A percentile compares a stretch with the other conserved stretches of the same genome.
These are phyloP conservation scores for Saturnia pavonia DNA, from an alignment of 2,888 invertebrate genomes.

Conservation along the genomic window DNA sequence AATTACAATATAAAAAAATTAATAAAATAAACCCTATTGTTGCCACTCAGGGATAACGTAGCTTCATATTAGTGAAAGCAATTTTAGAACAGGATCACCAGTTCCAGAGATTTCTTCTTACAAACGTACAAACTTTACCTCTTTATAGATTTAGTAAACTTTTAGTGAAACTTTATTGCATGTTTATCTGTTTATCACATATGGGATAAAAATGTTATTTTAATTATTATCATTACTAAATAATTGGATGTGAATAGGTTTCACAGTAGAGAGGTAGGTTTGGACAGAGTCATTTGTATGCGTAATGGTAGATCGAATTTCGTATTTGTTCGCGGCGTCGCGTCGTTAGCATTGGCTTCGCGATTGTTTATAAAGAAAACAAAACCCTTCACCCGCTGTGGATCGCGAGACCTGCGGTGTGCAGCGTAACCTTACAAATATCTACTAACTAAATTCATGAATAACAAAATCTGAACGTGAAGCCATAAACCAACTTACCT, in stretches of 20 bases:
- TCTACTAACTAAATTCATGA: conserved; percentile 40
- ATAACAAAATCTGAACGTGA: conserved; percentile 45
- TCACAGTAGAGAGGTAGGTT: conserved; percentile 49
- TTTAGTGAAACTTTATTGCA: conserved; percentile 2
- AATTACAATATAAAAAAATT: too few relatives aligned
- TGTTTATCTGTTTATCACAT: neutral
- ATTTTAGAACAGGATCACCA: too few relatives aligned
- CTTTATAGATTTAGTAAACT: conserved; percentile 34
- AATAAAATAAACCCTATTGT: too few relatives aligned
- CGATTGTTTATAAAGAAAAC: conserved; percentile 80
- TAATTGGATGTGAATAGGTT: conserved; percentile 55
- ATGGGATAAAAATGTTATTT: neutral
- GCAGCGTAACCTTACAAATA: conserved; percentile 54
- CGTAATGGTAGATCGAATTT: conserved; percentile 81
- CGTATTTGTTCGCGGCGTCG: conserved; percentile 80
- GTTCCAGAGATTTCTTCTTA: too few relatives aligned
- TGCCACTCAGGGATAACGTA: too few relatives aligned
- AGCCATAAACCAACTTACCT: conserved; percentile 12
- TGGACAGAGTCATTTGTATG: conserved; percentile 74
- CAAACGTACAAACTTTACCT: too few relatives aligned
- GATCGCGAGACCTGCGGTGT: conserved; percentile 37
- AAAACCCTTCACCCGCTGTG: conserved; percentile 66
- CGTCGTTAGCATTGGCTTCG: conserved; percentile 80
- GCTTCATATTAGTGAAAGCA: too few relatives aligned
- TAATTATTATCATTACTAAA: neutral